Percentiles rank a stretch among this genome's conserved stretches.
phyloP scores from a whole-genome alignment of 2,113 vertebrate genomes.

The Bambusicola thoracicus region DNA sequence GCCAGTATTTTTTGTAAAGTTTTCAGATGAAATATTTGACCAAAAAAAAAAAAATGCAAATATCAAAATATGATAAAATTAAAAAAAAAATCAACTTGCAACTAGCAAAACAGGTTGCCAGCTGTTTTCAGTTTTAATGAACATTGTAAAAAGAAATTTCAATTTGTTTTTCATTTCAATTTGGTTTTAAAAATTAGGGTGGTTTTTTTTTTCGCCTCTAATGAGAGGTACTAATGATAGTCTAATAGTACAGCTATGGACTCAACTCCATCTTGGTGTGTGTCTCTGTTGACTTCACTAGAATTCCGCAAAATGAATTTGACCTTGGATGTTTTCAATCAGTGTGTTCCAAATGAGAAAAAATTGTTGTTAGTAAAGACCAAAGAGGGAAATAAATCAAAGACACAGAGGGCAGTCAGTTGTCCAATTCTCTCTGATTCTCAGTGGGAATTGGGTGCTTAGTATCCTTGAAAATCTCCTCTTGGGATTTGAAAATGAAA shows the following conservation, averaged over 20 bases:
- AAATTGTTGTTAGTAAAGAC: slow-evolving; percentile 72
- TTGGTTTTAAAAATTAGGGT: neutral
- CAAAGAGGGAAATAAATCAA: slow-evolving; percentile 71
- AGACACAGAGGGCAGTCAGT: slow-evolving; percentile 71
- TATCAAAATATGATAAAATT: neutral
- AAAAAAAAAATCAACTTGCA: neutral
- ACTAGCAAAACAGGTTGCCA: neutral
- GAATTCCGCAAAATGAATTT: slow-evolving; percentile 64
- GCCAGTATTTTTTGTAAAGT: neutral
- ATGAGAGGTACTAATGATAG: slow-evolving; percentile 35
- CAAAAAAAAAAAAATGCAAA: neutral
- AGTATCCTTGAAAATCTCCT: slow-evolving; percentile 68
- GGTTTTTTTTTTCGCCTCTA: slow-evolving; percentile 1
- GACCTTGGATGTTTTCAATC: slow-evolving; percentile 73
- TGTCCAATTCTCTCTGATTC: slow-evolving; percentile 59
- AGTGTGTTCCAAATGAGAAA: slow-evolving; percentile 71
- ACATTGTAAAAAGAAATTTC: neutral
- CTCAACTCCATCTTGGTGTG: slow-evolving; percentile 43
- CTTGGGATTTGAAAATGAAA: slow-evolving; percentile 58
- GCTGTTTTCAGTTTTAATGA: neutral
- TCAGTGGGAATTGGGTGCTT: slow-evolving; percentile 71
- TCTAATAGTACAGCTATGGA: slow-evolving; percentile 37
- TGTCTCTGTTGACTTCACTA: slow-evolving; percentile 63
- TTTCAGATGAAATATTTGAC: neutral
- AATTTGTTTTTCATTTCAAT: neutral